Evolutionary conservation across 2,113 vertebrate species (phyloP).

Genomic region (Atractosteus spatula): DNA sequence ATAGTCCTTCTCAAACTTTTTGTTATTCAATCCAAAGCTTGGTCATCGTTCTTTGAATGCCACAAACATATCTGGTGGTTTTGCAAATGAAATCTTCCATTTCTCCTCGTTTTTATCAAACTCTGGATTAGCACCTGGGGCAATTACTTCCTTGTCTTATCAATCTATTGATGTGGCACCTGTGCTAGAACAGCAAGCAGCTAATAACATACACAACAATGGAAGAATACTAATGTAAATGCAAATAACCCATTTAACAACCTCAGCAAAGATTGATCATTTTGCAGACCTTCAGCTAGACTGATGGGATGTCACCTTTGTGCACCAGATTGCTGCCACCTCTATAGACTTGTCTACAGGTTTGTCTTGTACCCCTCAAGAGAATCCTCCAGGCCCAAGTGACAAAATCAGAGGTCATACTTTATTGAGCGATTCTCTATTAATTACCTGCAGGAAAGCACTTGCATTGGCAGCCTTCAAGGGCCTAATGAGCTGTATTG

Average conservation of each 20-base stretch:
- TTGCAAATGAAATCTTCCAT: background rate
- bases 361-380: slow-evolving; percentile 26
- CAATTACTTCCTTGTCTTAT: slow-evolving; percentile 60
- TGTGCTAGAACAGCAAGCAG: slow-evolving; percentile 37
- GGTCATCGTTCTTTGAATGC: too few relatives aligned
- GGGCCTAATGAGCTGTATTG: slow-evolving; percentile 57
- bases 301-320: slow-evolving; percentile 61
- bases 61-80: background rate
- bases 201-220: slow-evolving; percentile 35
- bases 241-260: slow-evolving; percentile 66
- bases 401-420: slow-evolving; percentile 43
- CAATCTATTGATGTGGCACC: slow-evolving; percentile 66
- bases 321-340: background rate
- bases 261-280: slow-evolving; percentile 70
- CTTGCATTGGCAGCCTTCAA: slow-evolving; percentile 42
- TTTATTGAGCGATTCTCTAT: slow-evolving; percentile 41
- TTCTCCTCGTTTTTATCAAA: slow-evolving; percentile 1
- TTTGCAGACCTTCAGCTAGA: slow-evolving; percentile 57
- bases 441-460: slow-evolving; percentile 49
- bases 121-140: slow-evolving; percentile 28
- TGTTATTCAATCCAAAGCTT: too few relatives aligned
- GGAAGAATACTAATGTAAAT: slow-evolving; percentile 67
- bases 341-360: slow-evolving; percentile 6
- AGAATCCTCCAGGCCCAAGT: slow-evolving; percentile 28
- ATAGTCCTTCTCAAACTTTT: too few relatives aligned